phyloP scores from a whole-genome alignment of 2,888 invertebrate genomes.

The Macrosoma leucophasiata region DNA sequence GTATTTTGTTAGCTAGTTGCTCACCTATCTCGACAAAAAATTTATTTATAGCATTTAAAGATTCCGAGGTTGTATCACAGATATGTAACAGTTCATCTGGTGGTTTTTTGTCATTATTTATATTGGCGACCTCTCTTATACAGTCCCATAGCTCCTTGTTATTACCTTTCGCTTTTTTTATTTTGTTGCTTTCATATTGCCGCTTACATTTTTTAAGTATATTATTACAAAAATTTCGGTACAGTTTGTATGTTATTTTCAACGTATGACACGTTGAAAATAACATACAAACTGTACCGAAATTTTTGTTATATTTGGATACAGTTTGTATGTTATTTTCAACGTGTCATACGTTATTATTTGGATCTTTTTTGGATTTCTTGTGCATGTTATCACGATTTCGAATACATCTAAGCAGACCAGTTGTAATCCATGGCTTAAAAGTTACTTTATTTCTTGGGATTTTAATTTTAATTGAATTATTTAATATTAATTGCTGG shows the following conservation, averaged over 20 bases:
- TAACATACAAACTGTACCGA: no score
- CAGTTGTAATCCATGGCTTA: constrained; percentile 19
- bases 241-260: constrained; percentile 1
- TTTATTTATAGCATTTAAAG: constrained; percentile 2
- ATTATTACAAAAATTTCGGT: constrained; percentile 14
- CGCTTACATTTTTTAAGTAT: constrained; percentile 13
- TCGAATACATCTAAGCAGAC: constrained; percentile 8
- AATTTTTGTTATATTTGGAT: no score
- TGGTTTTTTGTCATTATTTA: neutral
- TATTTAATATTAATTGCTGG: no score
- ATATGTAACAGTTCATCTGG: neutral
- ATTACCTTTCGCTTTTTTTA: constrained; percentile 5
- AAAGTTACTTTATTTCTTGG: constrained; percentile 10
- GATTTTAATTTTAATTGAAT: no score
- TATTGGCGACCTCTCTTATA: constrained; percentile 5
- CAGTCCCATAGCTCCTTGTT: constrained; percentile 8
- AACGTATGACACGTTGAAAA: no score
- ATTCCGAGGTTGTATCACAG: neutral
- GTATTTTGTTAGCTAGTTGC: constrained; percentile 1
- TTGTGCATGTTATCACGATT: constrained; percentile 9
- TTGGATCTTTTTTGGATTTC: constrained; percentile 7
- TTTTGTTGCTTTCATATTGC: constrained; percentile 7
- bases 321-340: no score
- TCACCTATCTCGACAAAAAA: constrained; percentile 4
- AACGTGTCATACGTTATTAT: no score